Percentiles rank a stretch among this genome's conserved stretches.
Conservation (phyloP, 2,797 vertebrate species). For the Syngnathus rostellatus region DNA sequence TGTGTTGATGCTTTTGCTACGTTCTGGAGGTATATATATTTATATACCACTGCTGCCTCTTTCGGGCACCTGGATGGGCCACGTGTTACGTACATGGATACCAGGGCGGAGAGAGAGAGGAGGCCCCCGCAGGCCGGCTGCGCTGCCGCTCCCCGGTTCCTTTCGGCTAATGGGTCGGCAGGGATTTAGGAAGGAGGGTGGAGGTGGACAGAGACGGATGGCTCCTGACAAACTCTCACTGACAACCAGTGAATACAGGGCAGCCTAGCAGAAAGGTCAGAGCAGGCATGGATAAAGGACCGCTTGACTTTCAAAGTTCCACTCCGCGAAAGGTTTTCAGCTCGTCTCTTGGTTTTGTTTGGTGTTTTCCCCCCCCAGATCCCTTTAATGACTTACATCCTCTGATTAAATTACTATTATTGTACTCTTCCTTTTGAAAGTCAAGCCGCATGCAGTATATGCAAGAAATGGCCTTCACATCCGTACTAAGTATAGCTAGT, state of each 20-base stretch:
- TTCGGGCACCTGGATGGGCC: slow-evolving; percentile 57
- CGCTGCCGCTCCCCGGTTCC: slow-evolving; percentile 61
- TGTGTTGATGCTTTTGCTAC: slow-evolving; percentile 64
- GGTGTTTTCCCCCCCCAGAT: slow-evolving; percentile 5
- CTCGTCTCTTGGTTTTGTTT: slow-evolving; percentile 12
- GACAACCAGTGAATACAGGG: slow-evolving; percentile 74
- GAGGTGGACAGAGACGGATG: slow-evolving; percentile 71
- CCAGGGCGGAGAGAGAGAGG: slow-evolving; percentile 28
- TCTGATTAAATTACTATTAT: neutral
- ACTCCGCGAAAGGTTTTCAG: slow-evolving; percentile 50
- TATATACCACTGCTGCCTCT: slow-evolving; percentile 46
- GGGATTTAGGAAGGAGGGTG: slow-evolving; percentile 66
- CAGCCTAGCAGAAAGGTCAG: slow-evolving; percentile 73
- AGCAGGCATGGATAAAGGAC: slow-evolving; percentile 68
- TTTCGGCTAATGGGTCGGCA: slow-evolving; percentile 67
- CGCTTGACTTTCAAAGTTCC: slow-evolving; percentile 74
- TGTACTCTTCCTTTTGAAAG: neutral
- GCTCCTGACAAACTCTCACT: slow-evolving; percentile 69
- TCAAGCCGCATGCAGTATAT: slow-evolving; percentile 10
- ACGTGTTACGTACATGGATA: slow-evolving; percentile 50
- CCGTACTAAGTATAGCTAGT: slow-evolving; percentile 41
- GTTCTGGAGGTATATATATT: slow-evolving; percentile 35
- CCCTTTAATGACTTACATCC: slow-evolving; percentile 13
- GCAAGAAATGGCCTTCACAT: slow-evolving; percentile 25
- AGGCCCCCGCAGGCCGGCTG: slow-evolving; percentile 52